Conservation (phyloP, 2,888 invertebrate genomes). For the Norana najaformis region DNA sequence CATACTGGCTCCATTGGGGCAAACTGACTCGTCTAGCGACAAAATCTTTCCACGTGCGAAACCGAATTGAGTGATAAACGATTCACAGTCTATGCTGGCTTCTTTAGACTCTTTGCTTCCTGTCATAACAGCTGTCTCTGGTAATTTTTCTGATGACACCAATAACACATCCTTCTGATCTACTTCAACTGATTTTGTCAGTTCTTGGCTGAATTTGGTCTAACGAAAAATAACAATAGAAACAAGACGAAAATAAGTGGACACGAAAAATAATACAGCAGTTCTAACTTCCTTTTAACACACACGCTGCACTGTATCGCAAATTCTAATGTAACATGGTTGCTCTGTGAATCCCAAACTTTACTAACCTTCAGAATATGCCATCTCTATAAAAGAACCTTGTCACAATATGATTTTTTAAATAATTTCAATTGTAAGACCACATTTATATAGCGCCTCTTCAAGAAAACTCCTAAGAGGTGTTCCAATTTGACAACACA, state of each 20-base stretch:
- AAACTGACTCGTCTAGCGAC: not conserved
- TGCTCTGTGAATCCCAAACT: no score
- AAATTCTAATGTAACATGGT: not conserved
- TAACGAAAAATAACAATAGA: not conserved
- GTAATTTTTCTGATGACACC: not conserved
- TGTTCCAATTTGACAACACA: no score
- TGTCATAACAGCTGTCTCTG: not conserved
- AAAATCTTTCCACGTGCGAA: not conserved
- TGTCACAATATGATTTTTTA: no score
- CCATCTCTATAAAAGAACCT: no score
- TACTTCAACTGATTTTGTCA: not conserved
- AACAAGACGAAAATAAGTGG: not conserved
- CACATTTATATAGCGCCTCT: no score
- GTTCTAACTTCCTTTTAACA: not conserved
- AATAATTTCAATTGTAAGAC: no score
- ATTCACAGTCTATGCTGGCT: not conserved
- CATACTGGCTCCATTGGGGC: not conserved
- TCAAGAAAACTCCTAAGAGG: no score
- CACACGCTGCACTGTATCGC: not conserved
- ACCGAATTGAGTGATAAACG: not conserved
- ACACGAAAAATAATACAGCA: not conserved
- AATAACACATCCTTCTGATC: not conserved
- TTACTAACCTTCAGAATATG: no score
- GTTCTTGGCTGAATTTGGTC: not conserved
- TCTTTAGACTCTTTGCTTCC: not conserved